Evolutionary conservation across 2,888 invertebrate genomes (phyloP), one percentile per base, ranked within the genome.

Genomic region (Synergus umbraculus): DNA sequence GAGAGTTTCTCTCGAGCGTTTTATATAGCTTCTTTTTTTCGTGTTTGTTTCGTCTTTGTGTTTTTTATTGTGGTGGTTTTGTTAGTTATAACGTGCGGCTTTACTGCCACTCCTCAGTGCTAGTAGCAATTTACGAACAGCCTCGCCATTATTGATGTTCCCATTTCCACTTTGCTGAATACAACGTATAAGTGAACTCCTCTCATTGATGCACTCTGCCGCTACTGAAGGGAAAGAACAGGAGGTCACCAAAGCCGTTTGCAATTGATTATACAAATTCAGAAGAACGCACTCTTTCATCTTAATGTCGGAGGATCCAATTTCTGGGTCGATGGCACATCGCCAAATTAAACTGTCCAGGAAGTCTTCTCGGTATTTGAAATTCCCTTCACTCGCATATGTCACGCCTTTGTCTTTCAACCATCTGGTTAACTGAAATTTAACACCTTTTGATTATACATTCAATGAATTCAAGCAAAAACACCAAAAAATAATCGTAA

Each of bases 331-430:
- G 78, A 85, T 86, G 84, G 87, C 88, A 85, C 91, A 91, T 29
- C 85, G 86, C 91, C 90, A 90, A 79, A 91, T 89, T 76, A 90
- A 82, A 64, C 85, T 85, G 79, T 91, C 90, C 82, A 90, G 83
- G 86, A 87, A 88, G 76, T 81, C 82, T 78, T 86, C 87, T 73
- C 78, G 83, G 46, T 69, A 73, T 54, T 73, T 73, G n/a, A 73
- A 73, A 54, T 84, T 80, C 79, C 83, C 78, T 22, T 83, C 87
- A 77, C 79, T 81, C 76, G 85, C 86, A 84, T 90, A 89, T 83
- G 83, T 87, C 80, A 90, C 86, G 41, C 88, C 88, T 76, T 87
- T 88, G 77, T 90, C 88, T 69, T 79, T 84, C 81, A 90, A 85
- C 90, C 90, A 89, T 65, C 87, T 85, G 29, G 89, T 90, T 81